Evolutionary conservation across 2,797 vertebrate species (phyloP).

Genomic region (Ptychobarbus kaznakovi): DNA sequence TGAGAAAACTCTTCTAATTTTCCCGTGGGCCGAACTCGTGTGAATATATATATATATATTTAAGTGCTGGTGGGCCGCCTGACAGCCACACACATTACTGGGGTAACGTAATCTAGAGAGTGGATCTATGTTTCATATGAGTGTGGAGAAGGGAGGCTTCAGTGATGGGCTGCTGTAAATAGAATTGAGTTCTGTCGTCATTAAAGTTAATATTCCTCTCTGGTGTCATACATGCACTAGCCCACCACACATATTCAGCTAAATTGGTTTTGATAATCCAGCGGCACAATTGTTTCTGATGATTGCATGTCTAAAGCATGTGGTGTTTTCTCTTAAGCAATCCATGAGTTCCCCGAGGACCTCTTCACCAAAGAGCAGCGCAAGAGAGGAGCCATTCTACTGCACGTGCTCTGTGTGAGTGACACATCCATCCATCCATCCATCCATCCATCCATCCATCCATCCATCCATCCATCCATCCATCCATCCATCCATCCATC

Average conservation of each 20-base stretch:
- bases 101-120: neutral
- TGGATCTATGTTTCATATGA: neutral
- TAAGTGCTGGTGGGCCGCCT: too few relatives aligned
- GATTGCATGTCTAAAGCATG: conserved; percentile 2
- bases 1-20: too few relatives aligned
- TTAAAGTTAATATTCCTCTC: conserved; percentile 74
- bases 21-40: too few relatives aligned
- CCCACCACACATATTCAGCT: neutral
- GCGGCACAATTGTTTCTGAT: neutral
- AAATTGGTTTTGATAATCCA: neutral
- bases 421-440: neutral
- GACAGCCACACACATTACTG: neutral
- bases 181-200: conserved; percentile 70
- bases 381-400: conserved; percentile 76
- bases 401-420: conserved; percentile 82
- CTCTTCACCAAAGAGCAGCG: conserved; percentile 81
- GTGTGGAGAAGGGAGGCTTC: conserved; percentile 17
- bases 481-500: too few relatives aligned
- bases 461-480: too few relatives aligned
- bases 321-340: conserved; percentile 66
- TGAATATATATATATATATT: too few relatives aligned
- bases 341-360: conserved; percentile 83
- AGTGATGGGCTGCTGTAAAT: conserved; percentile 73
- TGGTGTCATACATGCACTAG: neutral
- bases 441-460: neutral